These are phyloP conservation scores for Trachymyrmex septentrionalis DNA, from an alignment of 1,140 invertebrate species.

Conservation along the genomic window DNA sequence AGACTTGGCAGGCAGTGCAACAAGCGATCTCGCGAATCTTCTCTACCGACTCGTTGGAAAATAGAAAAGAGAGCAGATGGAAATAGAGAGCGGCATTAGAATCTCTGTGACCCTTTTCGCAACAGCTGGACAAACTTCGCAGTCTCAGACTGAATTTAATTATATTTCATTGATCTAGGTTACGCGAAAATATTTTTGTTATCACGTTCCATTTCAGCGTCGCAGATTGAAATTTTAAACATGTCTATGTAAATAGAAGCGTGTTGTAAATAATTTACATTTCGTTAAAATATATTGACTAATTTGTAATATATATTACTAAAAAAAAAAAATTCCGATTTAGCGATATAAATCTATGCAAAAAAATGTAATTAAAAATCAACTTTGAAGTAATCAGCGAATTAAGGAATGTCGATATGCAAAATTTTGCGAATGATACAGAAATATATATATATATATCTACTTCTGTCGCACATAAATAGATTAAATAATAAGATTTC, in stretches of 20 bases:
- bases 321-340: neutral
- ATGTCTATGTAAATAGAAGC: neutral
- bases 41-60: conserved; percentile 20
- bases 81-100: conserved; percentile 6
- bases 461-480: neutral
- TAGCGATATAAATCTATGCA: neutral
- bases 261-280: neutral
- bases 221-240: conserved; percentile 6
- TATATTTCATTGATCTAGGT: conserved; percentile 14
- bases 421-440: neutral
- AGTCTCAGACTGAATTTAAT: conserved; percentile 4
- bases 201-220: neutral
- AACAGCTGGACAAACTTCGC: conserved; percentile 26
- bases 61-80: conserved; percentile 16
- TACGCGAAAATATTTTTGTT: conserved; percentile 12
- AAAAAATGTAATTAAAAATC: neutral
- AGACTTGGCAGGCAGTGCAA: conserved; percentile 29
- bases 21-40: conserved; percentile 7
- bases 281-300: neutral
- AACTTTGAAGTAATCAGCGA: neutral
- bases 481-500: neutral
- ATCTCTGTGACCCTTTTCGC: neutral
- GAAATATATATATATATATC: too few species aligned
- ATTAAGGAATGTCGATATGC: neutral
- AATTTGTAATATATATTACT: neutral